A percentile compares a stretch with the other conserved stretches of the same genome.
Conservation (phyloP, 92 coral and sea anemone species). For the Umimayanthus kanabou region DNA sequence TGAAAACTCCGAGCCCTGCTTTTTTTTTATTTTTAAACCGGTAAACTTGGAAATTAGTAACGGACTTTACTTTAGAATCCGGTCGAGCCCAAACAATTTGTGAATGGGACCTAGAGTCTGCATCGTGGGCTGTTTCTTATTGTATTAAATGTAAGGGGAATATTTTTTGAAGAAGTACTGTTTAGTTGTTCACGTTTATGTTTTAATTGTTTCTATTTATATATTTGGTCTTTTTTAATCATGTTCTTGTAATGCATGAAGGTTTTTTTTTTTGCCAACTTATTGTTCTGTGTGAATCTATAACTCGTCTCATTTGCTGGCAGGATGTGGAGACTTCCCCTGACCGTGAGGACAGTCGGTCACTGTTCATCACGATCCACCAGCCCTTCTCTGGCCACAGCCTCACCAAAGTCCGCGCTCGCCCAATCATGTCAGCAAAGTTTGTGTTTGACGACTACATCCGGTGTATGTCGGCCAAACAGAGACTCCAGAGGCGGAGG, state of each 20-base stretch:
- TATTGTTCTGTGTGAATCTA: not conserved
- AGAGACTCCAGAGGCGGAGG: slow-evolving; percentile 93
- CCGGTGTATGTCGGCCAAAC: slow-evolving; percentile 99
- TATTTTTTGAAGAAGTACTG: not conserved
- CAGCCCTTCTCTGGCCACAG: slow-evolving; percentile 90
- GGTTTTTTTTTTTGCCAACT: not conserved
- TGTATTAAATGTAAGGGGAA: not conserved
- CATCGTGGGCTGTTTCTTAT: too few species aligned
- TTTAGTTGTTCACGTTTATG: not conserved
- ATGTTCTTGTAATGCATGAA: not conserved
- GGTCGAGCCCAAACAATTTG: too few species aligned
- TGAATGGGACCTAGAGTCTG: too few species aligned
- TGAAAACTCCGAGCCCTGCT: too few species aligned
- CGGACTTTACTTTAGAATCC: too few species aligned
- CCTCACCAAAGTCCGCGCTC: slow-evolving; percentile 87
- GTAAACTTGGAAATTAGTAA: too few species aligned
- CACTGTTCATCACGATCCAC: slow-evolving; percentile 95
- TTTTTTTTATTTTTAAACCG: too few species aligned
- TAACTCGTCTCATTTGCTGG: not conserved
- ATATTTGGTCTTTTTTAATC: too few species aligned
- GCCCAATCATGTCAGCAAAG: slow-evolving; percentile 94
- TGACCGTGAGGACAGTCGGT: slow-evolving; percentile 98
- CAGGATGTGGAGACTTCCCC: slow-evolving; percentile 99
- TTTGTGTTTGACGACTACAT: slow-evolving; percentile 98
- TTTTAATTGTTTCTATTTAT: too few species aligned